phyloP scores from a whole-genome alignment of 1,140 invertebrate species.

The Battus philenor region DNA sequence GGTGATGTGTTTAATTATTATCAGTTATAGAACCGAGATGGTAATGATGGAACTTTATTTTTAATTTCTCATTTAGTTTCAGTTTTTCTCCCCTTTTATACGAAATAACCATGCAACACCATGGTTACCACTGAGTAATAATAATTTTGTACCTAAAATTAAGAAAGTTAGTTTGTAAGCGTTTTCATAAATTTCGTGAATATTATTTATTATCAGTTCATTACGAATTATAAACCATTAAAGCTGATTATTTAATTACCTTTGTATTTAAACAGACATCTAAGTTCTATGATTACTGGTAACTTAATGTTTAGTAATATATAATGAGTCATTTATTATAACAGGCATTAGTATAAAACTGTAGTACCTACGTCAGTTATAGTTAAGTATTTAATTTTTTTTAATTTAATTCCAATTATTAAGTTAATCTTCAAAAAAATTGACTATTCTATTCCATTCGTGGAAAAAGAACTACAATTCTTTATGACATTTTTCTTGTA shows the following conservation, averaged over 20 bases:
- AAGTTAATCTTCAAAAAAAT: conserved; percentile 68
- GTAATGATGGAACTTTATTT: conserved; percentile 41
- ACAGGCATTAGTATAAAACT: conserved; percentile 65
- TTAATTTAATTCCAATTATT: conserved; percentile 66
- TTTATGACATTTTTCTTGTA: conserved; percentile 73
- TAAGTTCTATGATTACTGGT: conserved; percentile 57
- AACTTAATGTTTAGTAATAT: conserved; percentile 67
- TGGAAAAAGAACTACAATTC: conserved; percentile 66
- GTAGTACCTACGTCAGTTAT: conserved; percentile 67
- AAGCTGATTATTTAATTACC: conserved; percentile 73
- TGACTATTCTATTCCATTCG: conserved; percentile 61
- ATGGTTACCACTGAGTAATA: conserved; percentile 62
- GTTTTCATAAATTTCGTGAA: conserved; percentile 68
- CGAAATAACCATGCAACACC: conserved; percentile 54
- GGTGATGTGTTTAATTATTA: conserved; percentile 49
- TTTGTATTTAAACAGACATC: conserved; percentile 68
- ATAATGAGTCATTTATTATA: conserved; percentile 73
- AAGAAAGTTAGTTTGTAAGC: conserved; percentile 61
- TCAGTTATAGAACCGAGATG: conserved; percentile 41
- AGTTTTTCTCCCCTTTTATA: conserved; percentile 54
- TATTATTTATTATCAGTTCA: conserved; percentile 75
- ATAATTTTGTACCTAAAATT: conserved; percentile 74
- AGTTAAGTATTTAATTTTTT: conserved; percentile 75
- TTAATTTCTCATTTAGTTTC: conserved; percentile 43
- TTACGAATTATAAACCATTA: conserved; percentile 70